Evolutionary conservation across 2,113 vertebrate genomes (phyloP).

Genomic region (Aegotheles bennettii): DNA sequence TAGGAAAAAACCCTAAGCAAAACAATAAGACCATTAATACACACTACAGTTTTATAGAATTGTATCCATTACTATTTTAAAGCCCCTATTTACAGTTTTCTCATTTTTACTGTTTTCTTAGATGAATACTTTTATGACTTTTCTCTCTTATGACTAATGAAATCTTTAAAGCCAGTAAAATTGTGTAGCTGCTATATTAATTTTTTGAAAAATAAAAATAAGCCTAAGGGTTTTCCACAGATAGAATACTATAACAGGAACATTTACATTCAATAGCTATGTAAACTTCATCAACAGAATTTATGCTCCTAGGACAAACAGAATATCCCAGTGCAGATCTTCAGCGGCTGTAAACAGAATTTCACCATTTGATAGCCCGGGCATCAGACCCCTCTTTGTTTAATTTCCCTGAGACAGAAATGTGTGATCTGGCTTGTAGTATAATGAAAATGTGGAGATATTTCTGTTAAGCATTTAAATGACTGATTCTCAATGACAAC

Average conservation of each 20-base stretch:
- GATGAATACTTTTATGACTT: background rate
- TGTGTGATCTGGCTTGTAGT: background rate
- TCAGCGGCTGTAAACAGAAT: background rate
- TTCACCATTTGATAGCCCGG: background rate
- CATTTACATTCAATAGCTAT: background rate
- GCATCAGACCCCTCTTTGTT: background rate
- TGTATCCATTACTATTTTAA: background rate
- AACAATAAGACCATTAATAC: background rate
- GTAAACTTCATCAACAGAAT: background rate
- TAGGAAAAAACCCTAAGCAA: background rate
- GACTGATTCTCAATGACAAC: background rate
- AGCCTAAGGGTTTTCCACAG: background rate
- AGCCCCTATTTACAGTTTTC: background rate
- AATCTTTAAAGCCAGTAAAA: background rate
- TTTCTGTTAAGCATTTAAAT: background rate
- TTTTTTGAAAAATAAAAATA: background rate
- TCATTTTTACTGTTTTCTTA: background rate
- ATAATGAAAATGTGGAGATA: background rate
- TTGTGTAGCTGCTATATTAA: background rate
- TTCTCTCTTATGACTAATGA: background rate
- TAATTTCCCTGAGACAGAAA: background rate
- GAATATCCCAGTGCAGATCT: background rate
- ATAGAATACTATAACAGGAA: background rate
- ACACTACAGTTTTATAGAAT: background rate
- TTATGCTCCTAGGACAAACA: background rate